Evolutionary conservation across 2,113 vertebrate genomes (phyloP).

Genomic region (Odontophorus gujanensis): DNA sequence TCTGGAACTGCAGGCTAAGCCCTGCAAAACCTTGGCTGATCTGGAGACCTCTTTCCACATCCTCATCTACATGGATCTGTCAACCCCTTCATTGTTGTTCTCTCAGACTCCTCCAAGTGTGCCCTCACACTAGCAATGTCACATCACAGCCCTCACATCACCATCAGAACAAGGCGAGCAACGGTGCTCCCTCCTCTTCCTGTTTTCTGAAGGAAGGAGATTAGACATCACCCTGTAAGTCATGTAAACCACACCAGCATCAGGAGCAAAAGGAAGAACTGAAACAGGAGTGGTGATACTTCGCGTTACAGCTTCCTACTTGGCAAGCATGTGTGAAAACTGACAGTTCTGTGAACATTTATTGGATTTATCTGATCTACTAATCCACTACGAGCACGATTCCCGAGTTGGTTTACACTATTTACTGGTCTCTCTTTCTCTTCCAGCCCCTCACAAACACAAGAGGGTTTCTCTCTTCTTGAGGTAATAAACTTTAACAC

Average conservation of each 20-base stretch:
- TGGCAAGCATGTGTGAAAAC: neutral
- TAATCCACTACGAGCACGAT: neutral
- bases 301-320: neutral
- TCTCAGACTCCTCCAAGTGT: neutral
- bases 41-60: neutral
- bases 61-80: neutral
- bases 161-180: neutral
- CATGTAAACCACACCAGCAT: neutral
- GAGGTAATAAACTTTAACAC: neutral
- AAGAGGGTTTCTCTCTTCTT: neutral
- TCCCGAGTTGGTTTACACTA: neutral
- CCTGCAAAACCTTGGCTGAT: neutral
- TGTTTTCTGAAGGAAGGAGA: neutral
- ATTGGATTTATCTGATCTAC: accelerated
- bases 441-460: neutral
- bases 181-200: neutral
- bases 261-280: neutral
- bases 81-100: neutral
- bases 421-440: neutral
- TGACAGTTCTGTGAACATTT: neutral
- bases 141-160: neutral
- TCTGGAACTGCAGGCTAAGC: neutral
- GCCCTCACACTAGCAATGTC: neutral
- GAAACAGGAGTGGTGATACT: neutral
- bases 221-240: accelerated